Percentiles rank a stretch among this genome's conserved stretches.
Conservation (phyloP, 2,888 invertebrate species). For the Microctonus hyperodae region DNA sequence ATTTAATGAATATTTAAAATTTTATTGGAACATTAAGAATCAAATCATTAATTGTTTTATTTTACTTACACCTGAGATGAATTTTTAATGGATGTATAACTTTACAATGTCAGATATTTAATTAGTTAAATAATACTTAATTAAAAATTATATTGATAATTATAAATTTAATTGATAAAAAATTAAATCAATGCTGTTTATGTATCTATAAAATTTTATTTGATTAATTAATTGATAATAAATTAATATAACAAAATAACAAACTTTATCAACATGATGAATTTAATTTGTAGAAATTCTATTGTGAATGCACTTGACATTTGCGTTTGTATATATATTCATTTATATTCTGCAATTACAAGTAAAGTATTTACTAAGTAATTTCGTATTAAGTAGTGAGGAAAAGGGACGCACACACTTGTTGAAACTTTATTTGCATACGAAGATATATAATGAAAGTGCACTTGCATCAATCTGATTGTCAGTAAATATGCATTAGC, state of each 20-base stretch:
- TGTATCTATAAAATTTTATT: no score
- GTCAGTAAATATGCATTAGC: background rate
- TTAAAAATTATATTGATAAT: no score
- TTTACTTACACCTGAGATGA: background rate
- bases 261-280: no score
- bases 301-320: background rate
- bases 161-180: no score
- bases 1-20: background rate
- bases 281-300: no score
- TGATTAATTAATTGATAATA: no score
- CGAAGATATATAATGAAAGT: background rate
- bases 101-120: no score
- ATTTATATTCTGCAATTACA: background rate
- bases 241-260: no score
- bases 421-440: background rate
- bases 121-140: no score
- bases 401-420: background rate
- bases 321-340: background rate
- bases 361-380: slow-evolving; percentile 3
- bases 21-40: background rate
- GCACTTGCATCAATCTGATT: background rate
- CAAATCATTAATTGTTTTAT: background rate
- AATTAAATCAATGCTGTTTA: no score
- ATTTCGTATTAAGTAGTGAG: background rate
- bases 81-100: background rate